Base-by-base conservation (phyloP, 2,888 invertebrate species). In the Ochlodes sylvanus region DNA sequence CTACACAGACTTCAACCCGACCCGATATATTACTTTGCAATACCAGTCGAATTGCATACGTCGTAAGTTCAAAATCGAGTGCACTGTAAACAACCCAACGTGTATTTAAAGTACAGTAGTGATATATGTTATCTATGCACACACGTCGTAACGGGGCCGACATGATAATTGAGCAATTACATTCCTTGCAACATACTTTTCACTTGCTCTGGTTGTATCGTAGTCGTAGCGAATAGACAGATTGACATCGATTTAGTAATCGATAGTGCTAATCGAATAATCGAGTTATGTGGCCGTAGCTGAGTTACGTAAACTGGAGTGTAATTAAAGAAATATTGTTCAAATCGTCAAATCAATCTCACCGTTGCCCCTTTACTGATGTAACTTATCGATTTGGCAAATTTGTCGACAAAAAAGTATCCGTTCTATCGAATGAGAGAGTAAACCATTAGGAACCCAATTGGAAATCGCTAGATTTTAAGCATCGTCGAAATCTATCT, bases 121-220 rank as follows among this genome's bases (percentile, higher is more conserved):
- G n/a, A 62, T 68, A 61, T 62, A 65, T 61, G 68, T 75, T 76
- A 75, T 76, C 75, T 77, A 77, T 74, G 78, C 73, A 81, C 77
- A 83, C 79, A 81, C 76, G 69, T 75, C 74, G 75, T 77, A 84
- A 79, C 81, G 77, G 77, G 81, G 75, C 76, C 80, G 77, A 76
- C 76, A 74, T 73, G 79, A 81, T 89, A 88, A 89, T 89, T 89
- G 87, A 89, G 87, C 87, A 87, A 89, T 90, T 87, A 85, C 81
- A 85, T 85, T 83, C 79, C 81, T 83, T 80, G 81, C 84, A 81
- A 84, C 84, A 85, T 80, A 77, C 70, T 73, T 76, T 76, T 74
- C 72, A 71, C 73, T 78, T 68, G 66, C 54, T 72, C 70, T 70
- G 55, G 47, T 67, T 67, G 32, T 54, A 58, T 15, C 54, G 7